These are phyloP conservation scores for Glyphotaelius pellucidus DNA, from an alignment of 2,888 invertebrate species.

Conservation along the genomic window DNA sequence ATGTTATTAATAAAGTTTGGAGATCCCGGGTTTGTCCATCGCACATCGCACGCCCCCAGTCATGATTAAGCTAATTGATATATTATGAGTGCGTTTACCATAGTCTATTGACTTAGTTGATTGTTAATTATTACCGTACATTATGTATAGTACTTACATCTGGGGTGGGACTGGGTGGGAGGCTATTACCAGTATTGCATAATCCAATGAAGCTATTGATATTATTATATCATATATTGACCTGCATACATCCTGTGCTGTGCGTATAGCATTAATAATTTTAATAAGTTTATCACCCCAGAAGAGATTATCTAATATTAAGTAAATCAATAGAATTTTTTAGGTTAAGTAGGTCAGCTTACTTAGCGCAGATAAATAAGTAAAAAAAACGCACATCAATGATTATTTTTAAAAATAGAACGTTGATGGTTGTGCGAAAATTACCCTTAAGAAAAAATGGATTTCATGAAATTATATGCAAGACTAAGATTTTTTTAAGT, in stretches of 20 bases:
- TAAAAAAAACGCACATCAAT: too few relatives aligned
- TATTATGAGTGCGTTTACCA: conserved; percentile 23
- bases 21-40: background rate
- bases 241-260: background rate
- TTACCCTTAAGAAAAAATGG: too few relatives aligned
- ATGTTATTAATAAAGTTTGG: background rate
- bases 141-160: background rate
- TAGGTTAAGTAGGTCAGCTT: too few relatives aligned
- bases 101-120: background rate
- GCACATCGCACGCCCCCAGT: background rate
- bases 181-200: background rate
- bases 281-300: background rate
- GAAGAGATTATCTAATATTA: background rate
- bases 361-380: too few relatives aligned
- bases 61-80: conserved; percentile 32
- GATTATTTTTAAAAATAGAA: too few relatives aligned
- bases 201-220: background rate
- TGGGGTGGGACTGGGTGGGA: background rate
- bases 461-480: too few relatives aligned
- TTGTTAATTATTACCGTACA: background rate
- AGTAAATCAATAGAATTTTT: background rate
- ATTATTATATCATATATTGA: background rate
- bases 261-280: background rate
- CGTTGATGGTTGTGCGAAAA: too few relatives aligned
- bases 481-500: too few relatives aligned